Base-by-base conservation (phyloP, 1,140 invertebrate genomes). In the Ceratosolen solmsi region DNA sequence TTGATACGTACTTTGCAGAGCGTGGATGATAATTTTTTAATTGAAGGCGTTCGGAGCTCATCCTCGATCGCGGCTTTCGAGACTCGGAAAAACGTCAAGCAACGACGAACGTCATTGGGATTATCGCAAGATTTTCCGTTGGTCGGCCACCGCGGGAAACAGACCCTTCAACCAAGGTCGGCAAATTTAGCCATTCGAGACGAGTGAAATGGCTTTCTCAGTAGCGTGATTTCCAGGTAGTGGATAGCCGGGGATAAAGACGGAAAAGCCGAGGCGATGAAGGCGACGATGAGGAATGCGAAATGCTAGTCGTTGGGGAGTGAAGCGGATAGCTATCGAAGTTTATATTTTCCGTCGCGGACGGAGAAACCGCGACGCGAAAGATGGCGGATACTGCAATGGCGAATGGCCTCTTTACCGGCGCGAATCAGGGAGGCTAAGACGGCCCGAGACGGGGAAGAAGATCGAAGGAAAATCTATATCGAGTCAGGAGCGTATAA, bases 351-450 rank as follows among this genome's bases (percentile, higher is more conserved):
- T 33, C 60, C 30, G 33, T 63, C 17, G 27, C 13, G 27, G 60
- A 33, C 13, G 60, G 27, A 33, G 60, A 63, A 63, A 13, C 27
- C 30, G 9, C 9, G 17, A 15, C 7, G 13, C 33, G 60, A 63
- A 63, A 63, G 60, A 63, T 63, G 60, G 60, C 60, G 60, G n/a
- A 22, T 9, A 11, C 25, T 11, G 58, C 7, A 30, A 30, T 22
- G 25, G 58, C 25, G 22, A 56, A 25, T 56, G n/a, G n/a, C 54
- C n/a, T n/a, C n/a, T 56, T 25, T 56, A 25, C 41, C 41, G 20
- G 41, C 56, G 51, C 75, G n/a, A n/a, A n/a, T n/a, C n/a, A n/a
- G n/a, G n/a, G 70, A 80, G 79, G 83, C 82, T 79, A 83, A 76
- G 49, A 74, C 27, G 70, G 20, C 33, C 30, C 25, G 3, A 17